These are phyloP conservation scores for Bubo scandiacus DNA, from an alignment of 2,113 vertebrate species.

Conservation along the genomic window DNA sequence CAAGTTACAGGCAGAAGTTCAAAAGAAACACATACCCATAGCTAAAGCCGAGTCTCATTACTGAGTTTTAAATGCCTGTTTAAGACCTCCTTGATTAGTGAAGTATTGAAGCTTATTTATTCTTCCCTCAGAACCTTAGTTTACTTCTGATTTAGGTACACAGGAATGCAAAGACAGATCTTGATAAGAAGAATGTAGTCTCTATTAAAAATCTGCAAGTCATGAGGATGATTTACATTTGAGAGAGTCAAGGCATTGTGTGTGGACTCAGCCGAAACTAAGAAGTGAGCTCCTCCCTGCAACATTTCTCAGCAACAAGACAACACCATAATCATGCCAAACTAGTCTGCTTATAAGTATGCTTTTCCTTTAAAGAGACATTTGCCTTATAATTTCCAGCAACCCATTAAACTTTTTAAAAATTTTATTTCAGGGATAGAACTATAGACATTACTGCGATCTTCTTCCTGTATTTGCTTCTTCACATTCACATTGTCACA, in stretches of 20 bases:
- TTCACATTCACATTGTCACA: background rate
- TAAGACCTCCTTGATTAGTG: background rate
- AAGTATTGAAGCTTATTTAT: background rate
- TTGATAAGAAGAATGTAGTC: background rate
- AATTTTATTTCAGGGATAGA: background rate
- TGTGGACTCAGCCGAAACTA: background rate
- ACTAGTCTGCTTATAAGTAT: background rate
- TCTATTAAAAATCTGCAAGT: background rate
- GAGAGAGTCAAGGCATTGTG: background rate
- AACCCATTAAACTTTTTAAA: background rate
- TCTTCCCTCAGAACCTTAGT: background rate
- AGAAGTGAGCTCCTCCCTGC: background rate
- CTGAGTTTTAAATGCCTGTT: background rate
- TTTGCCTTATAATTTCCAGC: background rate
- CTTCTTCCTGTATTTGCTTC: background rate
- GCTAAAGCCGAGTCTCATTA: conserved; percentile 6
- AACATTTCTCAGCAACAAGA: background rate
- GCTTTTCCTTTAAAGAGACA: background rate
- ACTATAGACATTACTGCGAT: fast-evolving
- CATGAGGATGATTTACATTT: background rate
- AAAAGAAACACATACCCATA: background rate
- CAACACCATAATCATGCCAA: background rate
- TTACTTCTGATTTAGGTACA: background rate
- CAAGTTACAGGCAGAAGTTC: conserved; percentile 23
- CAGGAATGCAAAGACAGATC: background rate